Base-by-base conservation (phyloP, 2,113 vertebrate genomes). In the Tachuris rubrigastra region DNA sequence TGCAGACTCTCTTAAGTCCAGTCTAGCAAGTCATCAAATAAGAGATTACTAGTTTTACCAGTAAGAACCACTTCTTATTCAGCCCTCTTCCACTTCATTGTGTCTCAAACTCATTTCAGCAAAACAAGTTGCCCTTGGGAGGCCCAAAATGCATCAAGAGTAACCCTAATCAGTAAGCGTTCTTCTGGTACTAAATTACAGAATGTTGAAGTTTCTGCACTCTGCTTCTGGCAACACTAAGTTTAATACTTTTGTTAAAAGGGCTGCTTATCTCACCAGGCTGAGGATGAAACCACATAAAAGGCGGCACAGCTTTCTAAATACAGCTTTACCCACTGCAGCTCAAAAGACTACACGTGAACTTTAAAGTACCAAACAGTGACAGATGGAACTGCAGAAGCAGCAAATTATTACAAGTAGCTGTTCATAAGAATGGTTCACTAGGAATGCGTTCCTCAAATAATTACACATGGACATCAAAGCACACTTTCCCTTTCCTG, bases 1-100 rank as follows among this genome's bases (percentile, higher is more conserved):
- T 33, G 30, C 69, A 85, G 49, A 47, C 66, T 72, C 63, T 73
- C 66, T 67, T 65, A 72, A 73, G 92, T 83, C 88, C 59, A 88
- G 90, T 92, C 85, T 74, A 93, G 22, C 81, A 87, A 93, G 93
- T 90, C 27, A 95, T 76, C 74, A 87, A 85, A 46, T 58, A 85
- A 65, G 49, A 78, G 49, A 87, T 53, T 82, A 95, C 86, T 65
- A 92, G 91, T 90, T 96, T 83, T 80, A 79, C 91, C 72, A 96
- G 91, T 67, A 97, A 76, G 63, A 69, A 66, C 30, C 14, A 74
- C 30, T 90, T 83, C 63, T 91, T 91, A 94, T 66, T 93, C 67
- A 83, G 16, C 9, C 7, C 47, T 79, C 76, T 71, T 50, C 44
- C 33, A 60, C 46, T 72, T 78, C 2, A 28, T n/a, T 41, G 31